Percentiles rank a stretch among this genome's conserved stretches.
Evolutionary conservation across 2,797 vertebrate species (phyloP).

Genomic region (Erethizon dorsatum): DNA sequence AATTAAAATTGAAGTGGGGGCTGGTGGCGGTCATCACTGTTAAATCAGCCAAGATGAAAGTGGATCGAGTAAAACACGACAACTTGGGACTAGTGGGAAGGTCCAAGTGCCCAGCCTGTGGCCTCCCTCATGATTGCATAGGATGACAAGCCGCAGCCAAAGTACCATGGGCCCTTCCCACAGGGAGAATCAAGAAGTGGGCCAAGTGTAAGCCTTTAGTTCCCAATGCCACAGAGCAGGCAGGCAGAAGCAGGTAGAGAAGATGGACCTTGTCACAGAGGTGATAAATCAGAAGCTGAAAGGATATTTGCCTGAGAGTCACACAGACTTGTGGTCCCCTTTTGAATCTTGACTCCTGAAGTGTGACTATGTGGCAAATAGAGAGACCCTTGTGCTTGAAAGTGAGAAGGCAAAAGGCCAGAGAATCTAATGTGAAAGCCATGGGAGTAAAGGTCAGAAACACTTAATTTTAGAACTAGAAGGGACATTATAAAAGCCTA

Average conservation of each 20-base stretch:
- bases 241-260: neutral
- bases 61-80: neutral
- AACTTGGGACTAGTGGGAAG: neutral
- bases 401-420: neutral
- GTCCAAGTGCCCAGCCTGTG: neutral
- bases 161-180: neutral
- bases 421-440: neutral
- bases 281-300: neutral
- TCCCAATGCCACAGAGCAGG: neutral
- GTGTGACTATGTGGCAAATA: neutral
- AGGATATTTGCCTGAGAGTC: neutral
- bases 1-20: constrained; percentile 74
- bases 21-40: neutral
- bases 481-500: neutral
- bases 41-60: constrained; percentile 53
- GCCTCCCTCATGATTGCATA: neutral
- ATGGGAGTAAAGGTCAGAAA: neutral
- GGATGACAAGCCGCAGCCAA: neutral
- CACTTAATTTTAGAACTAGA: neutral
- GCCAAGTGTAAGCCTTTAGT: neutral
- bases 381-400: neutral
- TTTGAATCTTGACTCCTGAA: neutral
- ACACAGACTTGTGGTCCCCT: neutral
- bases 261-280: neutral
- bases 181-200: neutral